These are phyloP conservation scores for Stratiomys singularior DNA, from an alignment of 2,888 invertebrate genomes.

Conservation along the genomic window DNA sequence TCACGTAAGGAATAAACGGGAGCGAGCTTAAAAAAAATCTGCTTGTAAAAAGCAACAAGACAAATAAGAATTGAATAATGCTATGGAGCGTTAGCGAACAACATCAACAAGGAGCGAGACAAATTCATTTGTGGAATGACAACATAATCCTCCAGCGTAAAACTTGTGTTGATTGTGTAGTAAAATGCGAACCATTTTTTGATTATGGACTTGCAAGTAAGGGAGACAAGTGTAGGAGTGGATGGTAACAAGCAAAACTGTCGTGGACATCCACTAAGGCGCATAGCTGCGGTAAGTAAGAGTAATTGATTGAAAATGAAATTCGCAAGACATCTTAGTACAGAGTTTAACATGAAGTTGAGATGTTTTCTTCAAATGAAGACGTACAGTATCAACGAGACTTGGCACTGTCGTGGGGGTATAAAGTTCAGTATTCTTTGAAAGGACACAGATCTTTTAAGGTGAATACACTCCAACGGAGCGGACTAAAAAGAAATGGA, in stretches of 20 bases:
- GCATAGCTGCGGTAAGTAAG: background rate
- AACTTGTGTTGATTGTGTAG: constrained; percentile 29
- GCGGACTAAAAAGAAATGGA: too few relatives aligned
- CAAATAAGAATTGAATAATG: constrained; percentile 11
- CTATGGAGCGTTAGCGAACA: background rate
- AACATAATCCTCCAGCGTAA: constrained; percentile 31
- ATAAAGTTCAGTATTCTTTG: too few relatives aligned
- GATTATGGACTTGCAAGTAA: background rate
- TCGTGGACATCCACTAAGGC: background rate
- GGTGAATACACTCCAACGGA: too few relatives aligned
- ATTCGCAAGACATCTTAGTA: background rate
- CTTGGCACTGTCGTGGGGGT: too few relatives aligned
- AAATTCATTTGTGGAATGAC: constrained; percentile 14
- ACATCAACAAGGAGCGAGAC: background rate
- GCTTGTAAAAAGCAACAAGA: background rate
- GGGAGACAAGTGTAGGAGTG: background rate
- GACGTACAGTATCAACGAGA: too few relatives aligned
- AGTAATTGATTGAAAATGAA: constrained; percentile 20
- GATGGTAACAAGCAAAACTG: background rate
- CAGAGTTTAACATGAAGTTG: background rate
- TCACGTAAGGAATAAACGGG: constrained; percentile 4
- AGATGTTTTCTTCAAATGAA: too few relatives aligned
- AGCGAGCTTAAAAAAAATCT: background rate
- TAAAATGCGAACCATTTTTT: constrained; percentile 9
- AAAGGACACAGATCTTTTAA: too few relatives aligned